These are phyloP conservation scores for Sebastes aleutianus DNA, from an alignment of 2,797 vertebrate genomes.

Conservation along the genomic window DNA sequence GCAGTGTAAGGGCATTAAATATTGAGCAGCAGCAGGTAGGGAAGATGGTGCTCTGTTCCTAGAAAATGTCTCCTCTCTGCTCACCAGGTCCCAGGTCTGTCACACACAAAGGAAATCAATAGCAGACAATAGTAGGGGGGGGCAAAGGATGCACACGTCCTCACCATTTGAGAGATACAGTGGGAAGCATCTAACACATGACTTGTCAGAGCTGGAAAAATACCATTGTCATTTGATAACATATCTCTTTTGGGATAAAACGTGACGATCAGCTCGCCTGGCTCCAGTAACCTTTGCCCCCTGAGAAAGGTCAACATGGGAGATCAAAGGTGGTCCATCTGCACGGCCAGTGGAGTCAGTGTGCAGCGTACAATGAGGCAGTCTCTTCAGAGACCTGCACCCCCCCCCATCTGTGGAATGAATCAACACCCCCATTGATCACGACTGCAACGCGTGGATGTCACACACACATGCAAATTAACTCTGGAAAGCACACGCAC, in stretches of 20 bases:
- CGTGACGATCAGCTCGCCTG: constrained; percentile 1
- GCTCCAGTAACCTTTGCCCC: constrained; percentile 29
- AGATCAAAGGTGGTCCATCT: constrained; percentile 53
- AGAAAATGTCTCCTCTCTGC: constrained; percentile 52
- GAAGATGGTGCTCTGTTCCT: constrained; percentile 41
- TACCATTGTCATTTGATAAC: constrained; percentile 6
- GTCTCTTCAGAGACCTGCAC: constrained; percentile 29
- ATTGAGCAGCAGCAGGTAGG: constrained; percentile 61
- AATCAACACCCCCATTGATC: constrained; percentile 42
- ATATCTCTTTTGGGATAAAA: constrained; percentile 2
- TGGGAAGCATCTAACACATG: constrained; percentile 2
- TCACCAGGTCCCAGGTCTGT: constrained; percentile 26
- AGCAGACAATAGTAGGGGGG: background rate
- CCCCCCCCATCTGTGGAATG: constrained; percentile 31
- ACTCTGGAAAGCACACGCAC: constrained; percentile 18
- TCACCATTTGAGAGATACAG: constrained; percentile 10
- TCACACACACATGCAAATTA: constrained; percentile 44
- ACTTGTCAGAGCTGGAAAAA: constrained; percentile 6
- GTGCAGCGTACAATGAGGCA: constrained; percentile 37
- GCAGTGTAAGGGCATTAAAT: constrained; percentile 44
- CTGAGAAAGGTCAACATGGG: constrained; percentile 1
- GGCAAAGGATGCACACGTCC: background rate
- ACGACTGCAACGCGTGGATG: constrained; percentile 18
- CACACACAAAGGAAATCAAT: constrained; percentile 63
- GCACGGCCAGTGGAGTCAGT: constrained; percentile 7